Evolutionary conservation across 2,113 vertebrate genomes (phyloP).

Genomic region (Myiagra hebetior): DNA sequence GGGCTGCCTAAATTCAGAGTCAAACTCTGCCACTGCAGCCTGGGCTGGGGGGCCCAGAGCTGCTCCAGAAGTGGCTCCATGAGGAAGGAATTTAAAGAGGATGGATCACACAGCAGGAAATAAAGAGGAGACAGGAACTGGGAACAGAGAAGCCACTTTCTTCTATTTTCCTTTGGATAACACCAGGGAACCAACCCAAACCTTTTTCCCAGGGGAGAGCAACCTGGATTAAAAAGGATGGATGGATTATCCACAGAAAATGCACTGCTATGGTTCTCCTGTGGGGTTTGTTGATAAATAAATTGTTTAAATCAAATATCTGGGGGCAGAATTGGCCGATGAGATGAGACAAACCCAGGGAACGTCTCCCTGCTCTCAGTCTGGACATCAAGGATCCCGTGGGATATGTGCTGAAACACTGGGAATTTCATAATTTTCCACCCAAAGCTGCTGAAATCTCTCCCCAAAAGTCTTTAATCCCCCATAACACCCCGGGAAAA

Average conservation of each 20-base stretch:
- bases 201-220: neutral
- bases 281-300: neutral
- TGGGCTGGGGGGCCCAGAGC: neutral
- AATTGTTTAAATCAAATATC: neutral
- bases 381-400: neutral
- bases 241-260: neutral
- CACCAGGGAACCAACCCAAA: neutral
- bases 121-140: neutral
- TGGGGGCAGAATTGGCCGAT: neutral
- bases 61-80: neutral
- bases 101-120: neutral
- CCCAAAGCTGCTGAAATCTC: rapidly evolving
- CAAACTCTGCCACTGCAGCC: neutral
- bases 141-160: neutral
- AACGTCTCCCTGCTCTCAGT: neutral
- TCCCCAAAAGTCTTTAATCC: neutral
- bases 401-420: neutral
- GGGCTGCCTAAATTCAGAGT: neutral
- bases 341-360: neutral
- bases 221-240: neutral
- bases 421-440: neutral
- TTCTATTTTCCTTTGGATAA: neutral
- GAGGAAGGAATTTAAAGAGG: neutral
- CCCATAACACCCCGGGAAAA: neutral
- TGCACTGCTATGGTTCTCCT: neutral